phyloP scores from a whole-genome alignment of 2,888 invertebrate species.

The Drosophila falleni region DNA sequence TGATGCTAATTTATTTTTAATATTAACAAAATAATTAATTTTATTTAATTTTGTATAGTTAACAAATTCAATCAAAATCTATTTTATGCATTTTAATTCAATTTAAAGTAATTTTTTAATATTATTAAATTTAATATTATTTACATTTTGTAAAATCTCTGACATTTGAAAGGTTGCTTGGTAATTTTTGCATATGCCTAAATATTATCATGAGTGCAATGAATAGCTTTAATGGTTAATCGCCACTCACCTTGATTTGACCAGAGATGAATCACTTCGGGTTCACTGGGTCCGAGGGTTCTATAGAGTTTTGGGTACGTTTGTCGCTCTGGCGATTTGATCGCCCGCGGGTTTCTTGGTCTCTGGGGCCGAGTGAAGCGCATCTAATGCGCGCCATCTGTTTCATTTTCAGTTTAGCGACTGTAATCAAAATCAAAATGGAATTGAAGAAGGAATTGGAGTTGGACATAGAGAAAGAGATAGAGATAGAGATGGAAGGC shows the following conservation, averaged over 20 bases:
- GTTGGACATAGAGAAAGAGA: background rate
- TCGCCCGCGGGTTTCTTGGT: slow-evolving; percentile 13
- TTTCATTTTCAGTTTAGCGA: slow-evolving; percentile 71
- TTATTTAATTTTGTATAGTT: too few relatives aligned
- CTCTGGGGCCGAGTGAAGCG: slow-evolving; percentile 72
- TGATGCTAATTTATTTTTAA: too few relatives aligned
- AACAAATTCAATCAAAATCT: too few relatives aligned
- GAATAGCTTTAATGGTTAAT: background rate
- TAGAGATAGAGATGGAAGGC: background rate
- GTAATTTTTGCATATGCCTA: too few relatives aligned
- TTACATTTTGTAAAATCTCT: too few relatives aligned
- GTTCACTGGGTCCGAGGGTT: slow-evolving; percentile 24
- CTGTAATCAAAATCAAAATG: slow-evolving; percentile 44
- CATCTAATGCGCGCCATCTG: slow-evolving; percentile 79
- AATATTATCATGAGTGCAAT: background rate
- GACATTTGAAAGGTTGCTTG: too few relatives aligned
- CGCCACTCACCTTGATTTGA: slow-evolving; percentile 25
- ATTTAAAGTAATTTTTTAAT: too few relatives aligned
- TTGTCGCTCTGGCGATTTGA: slow-evolving; percentile 13
- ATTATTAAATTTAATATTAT: too few relatives aligned
- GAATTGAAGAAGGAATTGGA: slow-evolving; percentile 22
- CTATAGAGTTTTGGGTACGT: background rate
- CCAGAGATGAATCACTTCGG: slow-evolving; percentile 37
- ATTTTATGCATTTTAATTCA: too few relatives aligned
- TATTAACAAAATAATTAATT: too few relatives aligned